phyloP scores from a whole-genome alignment of 1,140 invertebrate genomes.

The Camponotus vicinus region DNA sequence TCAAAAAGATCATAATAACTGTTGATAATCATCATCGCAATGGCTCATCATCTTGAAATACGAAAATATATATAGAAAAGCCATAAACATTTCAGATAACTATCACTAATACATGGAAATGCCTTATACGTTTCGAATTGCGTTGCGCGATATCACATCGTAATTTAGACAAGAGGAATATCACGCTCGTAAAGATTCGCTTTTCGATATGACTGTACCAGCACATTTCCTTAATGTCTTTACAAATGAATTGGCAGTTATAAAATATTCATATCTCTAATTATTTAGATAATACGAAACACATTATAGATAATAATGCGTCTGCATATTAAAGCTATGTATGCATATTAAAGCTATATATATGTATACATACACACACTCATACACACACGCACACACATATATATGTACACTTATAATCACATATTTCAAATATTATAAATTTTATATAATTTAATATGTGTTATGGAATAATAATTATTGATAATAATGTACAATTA shows the following conservation, averaged over 20 bases:
- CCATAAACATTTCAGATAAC: conserved; percentile 34
- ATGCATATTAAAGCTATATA: too few species aligned
- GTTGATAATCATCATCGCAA: conserved; percentile 18
- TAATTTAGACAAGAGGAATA: conserved; percentile 42
- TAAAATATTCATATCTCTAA: conserved; percentile 32
- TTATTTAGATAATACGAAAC: conserved; percentile 6
- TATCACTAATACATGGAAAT: conserved; percentile 26
- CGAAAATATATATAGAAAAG: background rate
- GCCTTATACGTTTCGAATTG: conserved; percentile 30
- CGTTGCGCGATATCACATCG: conserved; percentile 15
- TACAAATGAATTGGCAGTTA: conserved; percentile 42
- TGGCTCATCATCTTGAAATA: background rate
- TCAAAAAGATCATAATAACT: conserved; percentile 13
- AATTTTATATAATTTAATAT: conserved; percentile 18
- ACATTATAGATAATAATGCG: conserved; percentile 22
- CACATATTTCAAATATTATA: conserved; percentile 15
- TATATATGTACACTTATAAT: too few species aligned
- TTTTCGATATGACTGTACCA: conserved; percentile 4
- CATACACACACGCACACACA: too few species aligned
- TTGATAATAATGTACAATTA: conserved; percentile 20
- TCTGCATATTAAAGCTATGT: background rate
- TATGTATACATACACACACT: too few species aligned
- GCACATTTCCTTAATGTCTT: conserved; percentile 53
- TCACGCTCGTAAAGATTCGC: conserved; percentile 48
- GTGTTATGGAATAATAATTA: background rate